A percentile compares a stretch with the other conserved stretches of the same genome.
Evolutionary conservation across 2,888 invertebrate species (phyloP).

Genomic region (Epicampocera succincta): DNA sequence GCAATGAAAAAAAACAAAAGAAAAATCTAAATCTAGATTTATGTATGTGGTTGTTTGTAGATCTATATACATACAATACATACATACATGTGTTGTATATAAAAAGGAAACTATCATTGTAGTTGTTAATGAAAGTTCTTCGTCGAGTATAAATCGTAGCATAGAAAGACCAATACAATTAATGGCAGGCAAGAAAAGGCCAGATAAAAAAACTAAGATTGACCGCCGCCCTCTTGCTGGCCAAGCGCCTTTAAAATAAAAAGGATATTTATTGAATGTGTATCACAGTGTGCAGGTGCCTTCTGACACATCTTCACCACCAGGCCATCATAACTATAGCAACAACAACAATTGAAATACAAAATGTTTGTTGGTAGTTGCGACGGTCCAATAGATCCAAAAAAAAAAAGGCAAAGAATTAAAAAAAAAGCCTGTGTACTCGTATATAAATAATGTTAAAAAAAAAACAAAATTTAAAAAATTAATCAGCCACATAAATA

Average conservation of each 20-base stretch:
- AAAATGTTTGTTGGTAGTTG: conserved; percentile 36
- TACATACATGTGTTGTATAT: too few relatives aligned
- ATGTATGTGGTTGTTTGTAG: conserved; percentile 7
- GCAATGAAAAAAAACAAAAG: too few relatives aligned
- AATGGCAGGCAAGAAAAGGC: neutral
- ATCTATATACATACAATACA: too few relatives aligned
- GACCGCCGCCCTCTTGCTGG: neutral
- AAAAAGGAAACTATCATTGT: conserved; percentile 54
- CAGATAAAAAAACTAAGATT: too few relatives aligned
- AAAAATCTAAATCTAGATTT: conserved; percentile 38
- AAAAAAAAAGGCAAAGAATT: conserved; percentile 29
- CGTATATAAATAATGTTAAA: conserved; percentile 14
- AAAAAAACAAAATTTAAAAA: conserved; percentile 19
- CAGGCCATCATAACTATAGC: conserved; percentile 4
- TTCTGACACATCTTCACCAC: conserved; percentile 3
- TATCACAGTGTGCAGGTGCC: neutral
- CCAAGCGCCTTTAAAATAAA: neutral
- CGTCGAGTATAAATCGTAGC: conserved; percentile 34
- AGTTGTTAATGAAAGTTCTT: conserved; percentile 66
- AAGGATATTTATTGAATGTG: conserved; percentile 18
- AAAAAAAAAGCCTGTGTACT: neutral
- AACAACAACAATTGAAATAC: conserved; percentile 44
- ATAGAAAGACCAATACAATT: conserved; percentile 27
- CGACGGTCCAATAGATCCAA: conserved; percentile 30
- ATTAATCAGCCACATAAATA: neutral